A percentile compares a stretch with the other conserved stretches of the same genome.
Evolutionary conservation across 2,113 vertebrate species (phyloP).

Genomic region (Actinemys pallida): DNA sequence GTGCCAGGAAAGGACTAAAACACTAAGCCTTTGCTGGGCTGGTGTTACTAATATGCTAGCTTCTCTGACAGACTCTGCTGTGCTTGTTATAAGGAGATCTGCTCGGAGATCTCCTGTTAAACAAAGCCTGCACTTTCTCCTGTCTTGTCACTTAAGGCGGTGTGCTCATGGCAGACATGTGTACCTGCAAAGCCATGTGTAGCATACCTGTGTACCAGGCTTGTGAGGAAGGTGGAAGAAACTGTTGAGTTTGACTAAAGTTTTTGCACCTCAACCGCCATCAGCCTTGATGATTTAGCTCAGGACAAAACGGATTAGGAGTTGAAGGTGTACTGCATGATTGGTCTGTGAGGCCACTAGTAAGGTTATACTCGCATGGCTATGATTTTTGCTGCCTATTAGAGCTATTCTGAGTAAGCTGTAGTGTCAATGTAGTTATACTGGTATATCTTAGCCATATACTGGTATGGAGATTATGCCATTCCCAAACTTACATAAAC

Average conservation of each 20-base stretch:
- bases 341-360: not conserved
- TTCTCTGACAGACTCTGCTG: not conserved
- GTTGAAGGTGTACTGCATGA: not conserved
- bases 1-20: rapidly evolving
- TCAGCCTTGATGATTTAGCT: not conserved
- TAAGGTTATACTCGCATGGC: rapidly evolving
- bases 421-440: not conserved
- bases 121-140: not conserved
- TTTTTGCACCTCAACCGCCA: no score
- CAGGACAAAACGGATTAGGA: not conserved
- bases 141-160: not conserved
- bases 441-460: not conserved
- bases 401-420: not conserved
- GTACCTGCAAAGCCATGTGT: rapidly evolving
- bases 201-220: rapidly evolving
- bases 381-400: not conserved
- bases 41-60: not conserved
- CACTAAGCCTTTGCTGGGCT: rapidly evolving
- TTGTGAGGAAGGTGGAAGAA: not conserved
- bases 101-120: rapidly evolving
- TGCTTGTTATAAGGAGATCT: not conserved
- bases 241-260: not conserved
- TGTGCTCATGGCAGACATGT: rapidly evolving
- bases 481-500: no score
- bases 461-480: not conserved